Base-by-base conservation (phyloP, 2,113 vertebrate species). In the Antigone vipio region DNA sequence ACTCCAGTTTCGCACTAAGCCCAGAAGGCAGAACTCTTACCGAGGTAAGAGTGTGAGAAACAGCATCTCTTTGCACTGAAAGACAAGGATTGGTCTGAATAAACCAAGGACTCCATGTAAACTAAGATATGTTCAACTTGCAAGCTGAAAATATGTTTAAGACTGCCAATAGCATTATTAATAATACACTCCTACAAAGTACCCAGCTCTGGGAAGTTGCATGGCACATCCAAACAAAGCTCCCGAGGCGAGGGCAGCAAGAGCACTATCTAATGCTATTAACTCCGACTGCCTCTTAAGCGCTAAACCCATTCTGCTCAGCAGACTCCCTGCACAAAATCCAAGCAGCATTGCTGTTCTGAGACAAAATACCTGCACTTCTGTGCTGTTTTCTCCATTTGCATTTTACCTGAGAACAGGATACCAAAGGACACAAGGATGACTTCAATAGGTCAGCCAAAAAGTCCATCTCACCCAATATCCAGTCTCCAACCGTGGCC, bases 1-100 rank as follows among this genome's bases (percentile, higher is more conserved):
- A 69, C 81, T 87, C 55, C 11, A 4, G 23, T 87, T 93, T 81
- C 6, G 3, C 42, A 35, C 45, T 58, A 68, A 85, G 69, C 18
- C 49, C 38, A 87, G 67, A 81, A 87, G 58, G 74, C 52, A 94
- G 49, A 95, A 91, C 45, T 85, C 50, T 84, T 74, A 55, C 29
- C 0, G 0, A 88, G 29, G 17, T 59, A 52, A 53, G 44, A 78
- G 50, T 21, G 23, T 63, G 69, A 79, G 38, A 85, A 91, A 76
- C n/a, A 89, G 45, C 40, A 72, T 30, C 58, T 40, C 24, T 90
- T 49, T 59, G 27, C 88, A 76, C 11, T 27, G 53, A 68, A 72
- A 91, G 44, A 83, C 50, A 83, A 71, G 40, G 23, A n/a, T 21
- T 78, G 40, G 5, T 45, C 55, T 62, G 53, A 89, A 76, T 45